A percentile compares a stretch with the other conserved stretches of the same genome.
phyloP scores from a whole-genome alignment of 2,113 vertebrate genomes.

The Pelecanus crispus region DNA sequence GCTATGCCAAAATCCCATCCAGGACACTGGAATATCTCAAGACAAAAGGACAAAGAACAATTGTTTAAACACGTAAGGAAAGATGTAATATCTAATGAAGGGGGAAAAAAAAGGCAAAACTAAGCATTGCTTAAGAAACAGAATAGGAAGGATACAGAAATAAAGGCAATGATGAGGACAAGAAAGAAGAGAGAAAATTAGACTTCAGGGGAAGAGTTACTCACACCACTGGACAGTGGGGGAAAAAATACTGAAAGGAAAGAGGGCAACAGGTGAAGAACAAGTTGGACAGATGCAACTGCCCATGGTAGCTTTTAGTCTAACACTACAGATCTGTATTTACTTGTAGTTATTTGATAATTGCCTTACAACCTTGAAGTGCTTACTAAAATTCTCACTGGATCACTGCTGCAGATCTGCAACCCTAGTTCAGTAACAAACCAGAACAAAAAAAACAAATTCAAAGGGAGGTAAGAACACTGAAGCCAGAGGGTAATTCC shows the following conservation, averaged over 20 bases:
- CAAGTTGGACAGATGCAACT: not conserved
- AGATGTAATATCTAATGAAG: not conserved
- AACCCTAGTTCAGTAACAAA: not conserved
- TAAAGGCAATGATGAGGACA: not conserved
- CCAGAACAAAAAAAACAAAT: not conserved
- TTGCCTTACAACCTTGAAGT: fast-evolving
- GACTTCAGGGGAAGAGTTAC: not conserved
- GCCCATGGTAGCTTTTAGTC: not conserved
- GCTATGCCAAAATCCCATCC: not conserved
- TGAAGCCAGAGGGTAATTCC: not conserved
- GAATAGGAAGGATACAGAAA: not conserved
- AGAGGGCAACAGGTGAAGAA: not conserved
- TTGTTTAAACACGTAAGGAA: not conserved
- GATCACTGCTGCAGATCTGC: not conserved
- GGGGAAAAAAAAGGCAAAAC: not conserved
- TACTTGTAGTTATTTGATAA: not conserved
- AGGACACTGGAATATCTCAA: not conserved
- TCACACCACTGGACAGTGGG: not conserved
- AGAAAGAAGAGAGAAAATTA: not conserved
- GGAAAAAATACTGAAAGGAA: not conserved
- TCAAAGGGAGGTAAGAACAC: not conserved
- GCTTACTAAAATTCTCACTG: not conserved
- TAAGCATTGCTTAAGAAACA: not conserved
- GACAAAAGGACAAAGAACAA: not conserved
- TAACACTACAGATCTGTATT: not conserved